These are phyloP conservation scores for Paralichthys olivaceus DNA, from an alignment of 2,113 vertebrate species.

Conservation along the genomic window DNA sequence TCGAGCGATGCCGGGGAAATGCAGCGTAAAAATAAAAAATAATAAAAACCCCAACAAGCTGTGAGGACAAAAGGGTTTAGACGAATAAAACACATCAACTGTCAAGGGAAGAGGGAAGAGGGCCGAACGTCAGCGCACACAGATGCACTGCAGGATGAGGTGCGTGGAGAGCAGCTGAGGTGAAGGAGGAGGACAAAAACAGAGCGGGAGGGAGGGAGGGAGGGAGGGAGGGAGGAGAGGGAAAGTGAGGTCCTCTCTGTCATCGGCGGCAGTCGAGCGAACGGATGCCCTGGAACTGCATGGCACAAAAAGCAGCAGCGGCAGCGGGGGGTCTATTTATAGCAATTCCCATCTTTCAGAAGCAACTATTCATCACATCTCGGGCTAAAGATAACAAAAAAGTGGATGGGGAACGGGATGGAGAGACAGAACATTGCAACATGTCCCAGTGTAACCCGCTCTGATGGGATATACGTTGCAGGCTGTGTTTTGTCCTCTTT, in stretches of 20 bases:
- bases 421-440: background rate
- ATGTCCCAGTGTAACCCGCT: slow-evolving; percentile 31
- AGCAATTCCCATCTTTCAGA: slow-evolving; percentile 85
- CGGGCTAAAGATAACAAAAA: slow-evolving; percentile 86
- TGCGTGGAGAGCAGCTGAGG: slow-evolving; percentile 34
- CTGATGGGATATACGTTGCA: too few species aligned
- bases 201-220: background rate
- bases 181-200: slow-evolving; percentile 39
- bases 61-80: background rate
- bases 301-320: slow-evolving; percentile 76
- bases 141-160: slow-evolving; percentile 14
- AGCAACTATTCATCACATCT: slow-evolving; percentile 88
- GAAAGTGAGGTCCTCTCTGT: slow-evolving; percentile 48
- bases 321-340: slow-evolving; percentile 84
- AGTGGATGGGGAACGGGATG: slow-evolving; percentile 24
- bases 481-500: too few species aligned
- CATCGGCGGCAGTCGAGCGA: slow-evolving; percentile 57
- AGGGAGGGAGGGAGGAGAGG: background rate
- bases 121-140: background rate
- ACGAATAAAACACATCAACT: slow-evolving; percentile 7
- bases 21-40: background rate
- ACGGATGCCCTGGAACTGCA: slow-evolving; percentile 72
- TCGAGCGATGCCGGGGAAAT: slow-evolving; percentile 3
- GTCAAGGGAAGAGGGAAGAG: slow-evolving; percentile 1
- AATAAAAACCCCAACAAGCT: background rate